Evolutionary conservation across 2,888 invertebrate genomes (phyloP).

Genomic region (Ischnus inquisitorius): DNA sequence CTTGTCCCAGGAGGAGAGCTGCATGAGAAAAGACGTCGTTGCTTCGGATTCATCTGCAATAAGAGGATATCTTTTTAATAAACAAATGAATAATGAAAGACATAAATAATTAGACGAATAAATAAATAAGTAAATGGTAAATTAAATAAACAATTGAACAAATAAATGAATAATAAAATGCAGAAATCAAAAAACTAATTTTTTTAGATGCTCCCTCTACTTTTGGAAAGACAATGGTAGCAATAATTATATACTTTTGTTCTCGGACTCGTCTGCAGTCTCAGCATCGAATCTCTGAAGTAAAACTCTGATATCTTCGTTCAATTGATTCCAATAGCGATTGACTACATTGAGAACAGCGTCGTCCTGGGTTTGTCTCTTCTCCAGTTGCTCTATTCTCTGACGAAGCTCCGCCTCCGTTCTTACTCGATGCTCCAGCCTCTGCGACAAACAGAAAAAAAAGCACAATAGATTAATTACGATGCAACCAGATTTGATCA

Average conservation of each 20-base stretch:
- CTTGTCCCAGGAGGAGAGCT: conserved; percentile 98
- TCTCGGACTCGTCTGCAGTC: conserved; percentile 98
- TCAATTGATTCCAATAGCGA: conserved; percentile 98
- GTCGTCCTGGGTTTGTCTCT: conserved; percentile 98
- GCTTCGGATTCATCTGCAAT: conserved; percentile 96
- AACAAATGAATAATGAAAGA: conserved; percentile 27
- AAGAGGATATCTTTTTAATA: conserved; percentile 49
- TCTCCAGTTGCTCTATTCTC: conserved; percentile 96
- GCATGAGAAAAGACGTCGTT: conserved; percentile 97
- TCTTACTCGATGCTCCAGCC: conserved; percentile 96
- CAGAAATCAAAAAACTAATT: no score
- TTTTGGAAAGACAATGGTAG: not conserved
- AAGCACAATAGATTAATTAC: not conserved
- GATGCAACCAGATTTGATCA: not conserved
- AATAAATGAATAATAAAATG: not conserved
- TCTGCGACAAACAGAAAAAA: conserved; percentile 85
- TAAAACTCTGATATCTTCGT: conserved; percentile 98
- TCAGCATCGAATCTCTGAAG: conserved; percentile 98
- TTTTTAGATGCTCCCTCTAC: no score
- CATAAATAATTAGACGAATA: no score
- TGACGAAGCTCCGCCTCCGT: conserved; percentile 95
- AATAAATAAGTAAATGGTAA: conserved; percentile 22
- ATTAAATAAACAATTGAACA: no score
- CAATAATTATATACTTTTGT: conserved; percentile 89
- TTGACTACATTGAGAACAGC: conserved; percentile 99